Evolutionary conservation across 2,888 invertebrate genomes (phyloP), one percentile per base, ranked within the genome.

Genomic region (Protula sp.): DNA sequence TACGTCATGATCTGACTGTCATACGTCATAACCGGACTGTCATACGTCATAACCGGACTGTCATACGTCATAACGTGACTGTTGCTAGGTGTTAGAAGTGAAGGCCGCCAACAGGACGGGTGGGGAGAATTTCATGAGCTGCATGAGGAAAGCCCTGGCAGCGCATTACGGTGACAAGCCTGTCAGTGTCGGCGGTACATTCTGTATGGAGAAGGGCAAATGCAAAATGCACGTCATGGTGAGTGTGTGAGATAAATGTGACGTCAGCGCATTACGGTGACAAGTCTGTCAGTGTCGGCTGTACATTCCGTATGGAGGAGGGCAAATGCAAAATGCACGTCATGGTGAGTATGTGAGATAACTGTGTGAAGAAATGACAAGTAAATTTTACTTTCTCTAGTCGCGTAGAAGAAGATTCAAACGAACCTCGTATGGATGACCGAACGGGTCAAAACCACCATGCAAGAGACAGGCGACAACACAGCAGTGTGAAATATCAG

Each of bases 141-240:
- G 74, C 38, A 71, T 84, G 31, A 71, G 82, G 48, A 73, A 76
- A 56, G 72, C 76, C 0, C 82, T 95, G 57, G 85, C 67, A 4
- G 79, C 84, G 24, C 83, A 86, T 67, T 92, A 88, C 73, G 85
- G 85, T 14, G 85, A 88, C 24, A 85, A 88, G 77, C 85, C 87
- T 55, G 87, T 92, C 38, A 92, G 91, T 58, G 79, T 98, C 60
- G 97, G 95, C 60, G 98, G 98, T 58, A 85, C 88, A 48, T 97
- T 98, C 82, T 74, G 93, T 56, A 82, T 98, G 56, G 88, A 87
- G 71, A 85, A 86, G 67, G 97, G 97, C 1, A 87, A 87, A 77
- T 92, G 87, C 1, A 89, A 90, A 78, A 88, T 92, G 78, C 98
- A 99, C 83, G 89, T 99, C 66, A 98, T 99, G 98, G 83, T 82